phyloP scores from a whole-genome alignment of 1,140 invertebrate species.

The Drosophila albomicans region DNA sequence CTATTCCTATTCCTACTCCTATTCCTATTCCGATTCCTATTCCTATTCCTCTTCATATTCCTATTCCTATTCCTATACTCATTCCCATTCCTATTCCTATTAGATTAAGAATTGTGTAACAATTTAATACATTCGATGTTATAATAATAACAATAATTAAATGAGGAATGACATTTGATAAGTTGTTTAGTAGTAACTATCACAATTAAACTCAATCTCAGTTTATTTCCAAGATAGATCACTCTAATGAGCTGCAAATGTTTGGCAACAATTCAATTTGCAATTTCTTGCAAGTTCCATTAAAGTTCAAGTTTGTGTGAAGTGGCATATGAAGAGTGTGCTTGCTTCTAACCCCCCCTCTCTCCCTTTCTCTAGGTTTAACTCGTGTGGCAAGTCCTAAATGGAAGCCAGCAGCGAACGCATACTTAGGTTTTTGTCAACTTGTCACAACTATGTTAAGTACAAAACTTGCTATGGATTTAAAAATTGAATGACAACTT shows the following conservation, averaged over 20 bases:
- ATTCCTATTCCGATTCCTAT: too few relatives aligned
- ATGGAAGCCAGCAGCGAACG: slow-evolving; percentile 67
- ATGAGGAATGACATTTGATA: too few relatives aligned
- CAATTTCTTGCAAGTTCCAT: slow-evolving; percentile 4
- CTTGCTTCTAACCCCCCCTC: background rate
- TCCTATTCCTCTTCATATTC: too few relatives aligned
- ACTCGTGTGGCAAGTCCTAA: slow-evolving; percentile 63
- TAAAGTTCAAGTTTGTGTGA: slow-evolving; percentile 2
- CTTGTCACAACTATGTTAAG: slow-evolving; percentile 83
- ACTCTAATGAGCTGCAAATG: background rate
- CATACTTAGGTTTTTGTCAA: slow-evolving; percentile 75
- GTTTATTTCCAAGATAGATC: background rate
- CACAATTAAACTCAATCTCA: too few relatives aligned
- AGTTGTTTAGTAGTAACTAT: too few relatives aligned
- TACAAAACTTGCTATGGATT: slow-evolving; percentile 83
- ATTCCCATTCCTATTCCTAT: too few relatives aligned
- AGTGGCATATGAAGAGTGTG: background rate
- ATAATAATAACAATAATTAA: too few relatives aligned
- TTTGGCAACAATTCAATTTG: background rate
- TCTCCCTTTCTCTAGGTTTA: slow-evolving; percentile 10
- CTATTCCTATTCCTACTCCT: too few relatives aligned
- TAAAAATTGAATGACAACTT: slow-evolving; percentile 84
- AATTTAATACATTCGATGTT: too few relatives aligned
- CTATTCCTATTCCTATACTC: too few relatives aligned
- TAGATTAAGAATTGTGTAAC: too few relatives aligned